These are phyloP conservation scores for Gari tellinella DNA, from an alignment of 2,888 invertebrate genomes.

Conservation along the genomic window DNA sequence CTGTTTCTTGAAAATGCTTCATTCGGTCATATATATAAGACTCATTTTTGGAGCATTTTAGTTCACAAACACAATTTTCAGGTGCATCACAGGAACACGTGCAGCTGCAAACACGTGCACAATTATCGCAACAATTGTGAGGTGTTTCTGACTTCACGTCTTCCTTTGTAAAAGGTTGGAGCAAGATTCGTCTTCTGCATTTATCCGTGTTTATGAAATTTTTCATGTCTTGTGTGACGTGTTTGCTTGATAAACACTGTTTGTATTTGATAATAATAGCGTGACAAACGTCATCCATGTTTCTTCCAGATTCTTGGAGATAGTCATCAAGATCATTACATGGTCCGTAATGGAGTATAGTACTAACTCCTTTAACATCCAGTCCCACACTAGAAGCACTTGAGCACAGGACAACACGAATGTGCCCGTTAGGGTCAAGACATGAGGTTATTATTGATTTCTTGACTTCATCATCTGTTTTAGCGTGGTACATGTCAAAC, in stretches of 20 bases:
- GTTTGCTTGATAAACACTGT: constrained; percentile 18
- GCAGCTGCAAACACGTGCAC: constrained; percentile 9
- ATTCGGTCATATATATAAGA: no score
- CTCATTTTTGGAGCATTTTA: no score
- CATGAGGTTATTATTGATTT: constrained; percentile 28
- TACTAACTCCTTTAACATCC: constrained; percentile 41
- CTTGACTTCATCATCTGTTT: constrained; percentile 40
- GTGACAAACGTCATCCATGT: constrained; percentile 18
- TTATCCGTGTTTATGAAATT: constrained; percentile 5
- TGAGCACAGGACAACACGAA: constrained; percentile 44
- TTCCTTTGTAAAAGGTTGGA: constrained; percentile 3
- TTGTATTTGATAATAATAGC: constrained; percentile 34
- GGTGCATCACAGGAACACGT: constrained; percentile 12
- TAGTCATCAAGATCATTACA: constrained; percentile 42
- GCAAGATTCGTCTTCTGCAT: constrained; percentile 3
- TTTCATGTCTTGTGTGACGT: constrained; percentile 30
- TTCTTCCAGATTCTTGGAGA: constrained; percentile 42
- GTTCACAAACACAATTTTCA: no score
- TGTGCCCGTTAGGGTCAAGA: constrained; percentile 30
- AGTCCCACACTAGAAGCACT: constrained; percentile 51
- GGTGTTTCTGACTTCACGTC: neutral
- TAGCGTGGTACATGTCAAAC: constrained; percentile 38
- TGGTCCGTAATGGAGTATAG: constrained; percentile 44
- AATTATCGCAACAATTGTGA: constrained; percentile 21
- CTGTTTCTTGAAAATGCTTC: no score